Evolutionary conservation across 2,888 invertebrate genomes (phyloP), one percentile per base, ranked within the genome.

Genomic region (Panzeria rudis): DNA sequence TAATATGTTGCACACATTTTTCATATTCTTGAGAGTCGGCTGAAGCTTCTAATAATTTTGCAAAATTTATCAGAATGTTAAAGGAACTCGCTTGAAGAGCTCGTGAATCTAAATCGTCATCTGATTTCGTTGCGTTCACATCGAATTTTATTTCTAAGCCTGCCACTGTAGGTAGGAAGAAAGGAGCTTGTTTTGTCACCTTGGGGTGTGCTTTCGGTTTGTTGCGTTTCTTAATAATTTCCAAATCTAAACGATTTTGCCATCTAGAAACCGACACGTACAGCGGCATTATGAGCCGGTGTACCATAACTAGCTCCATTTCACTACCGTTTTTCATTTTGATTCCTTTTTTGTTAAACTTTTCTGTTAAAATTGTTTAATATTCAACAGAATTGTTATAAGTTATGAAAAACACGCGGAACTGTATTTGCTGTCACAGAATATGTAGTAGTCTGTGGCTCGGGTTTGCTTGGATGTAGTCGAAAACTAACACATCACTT

Each of bases 81-180:
- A 96, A 93, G 20, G 94, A 93, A 11, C 94, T 93, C 1, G 95
- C 94, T 64, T 93, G 93, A 38, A 95, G 88, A 4, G 96, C 88
- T 89, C 94, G 95, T 7, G 94, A 94, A 1, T 90, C 89, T 6
- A 86, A 80, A 13, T 89, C 87, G 35, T 93, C 92, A 0, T 93
- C 92, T 3, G 73, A 20, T 9, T 79, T 66, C 3, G 44, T 25
- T 0, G 84, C 62, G 0, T 86, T 87, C 77, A 94, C 92, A 90
- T 97, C 97, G 91, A 99, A 99, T 90, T 96, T 95, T 7, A 97
- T 93, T 88, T 97, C 95, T 20, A 98, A 93, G 1, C 97, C 96
- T 0, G 97, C 95, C 77, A 98, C 94, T 0, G 98, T 98, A 0
- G 99, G 98, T 69, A 99, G 93, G 91, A 99, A 99, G 93, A 99